Evolutionary conservation across 2,113 vertebrate species (phyloP).

Genomic region (Diadophis punctatus): DNA sequence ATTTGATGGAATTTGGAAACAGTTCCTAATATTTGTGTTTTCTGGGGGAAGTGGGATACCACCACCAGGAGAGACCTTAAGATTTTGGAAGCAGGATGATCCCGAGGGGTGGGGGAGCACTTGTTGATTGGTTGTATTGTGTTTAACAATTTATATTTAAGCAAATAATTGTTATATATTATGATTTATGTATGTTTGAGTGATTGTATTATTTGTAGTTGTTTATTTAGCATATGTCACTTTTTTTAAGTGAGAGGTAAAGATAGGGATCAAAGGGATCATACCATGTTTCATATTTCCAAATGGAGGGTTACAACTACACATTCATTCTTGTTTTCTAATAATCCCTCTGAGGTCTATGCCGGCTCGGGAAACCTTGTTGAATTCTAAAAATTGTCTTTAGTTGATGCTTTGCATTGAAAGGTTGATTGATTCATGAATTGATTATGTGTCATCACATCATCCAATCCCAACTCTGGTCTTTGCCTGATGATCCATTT

Average conservation of each 20-base stretch:
- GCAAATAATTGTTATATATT: too few species aligned
- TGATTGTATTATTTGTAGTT: too few species aligned
- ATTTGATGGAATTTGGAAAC: too few species aligned
- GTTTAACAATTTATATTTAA: too few species aligned
- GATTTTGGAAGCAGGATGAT: too few species aligned
- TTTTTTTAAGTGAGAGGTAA: neutral
- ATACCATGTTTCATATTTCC: neutral
- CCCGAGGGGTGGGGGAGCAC: too few species aligned
- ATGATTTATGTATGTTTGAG: too few species aligned
- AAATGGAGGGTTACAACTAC: neutral
- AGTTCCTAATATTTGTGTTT: too few species aligned
- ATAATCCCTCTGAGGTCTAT: neutral
- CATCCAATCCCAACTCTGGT: neutral
- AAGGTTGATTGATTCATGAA: neutral
- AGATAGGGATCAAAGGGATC: neutral
- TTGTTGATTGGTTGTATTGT: too few species aligned
- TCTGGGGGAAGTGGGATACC: too few species aligned
- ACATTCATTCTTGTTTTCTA: neutral
- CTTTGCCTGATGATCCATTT: neutral
- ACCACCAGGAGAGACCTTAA: too few species aligned
- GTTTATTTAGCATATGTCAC: too few species aligned
- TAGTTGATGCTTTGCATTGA: neutral
- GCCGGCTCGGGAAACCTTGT: neutral
- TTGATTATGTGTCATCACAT: neutral
- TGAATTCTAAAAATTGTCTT: neutral